Percentiles rank a stretch among this genome's conserved stretches.
Evolutionary conservation across 2,113 vertebrate species (phyloP).

Genomic region (Cyanocitta stelleri): DNA sequence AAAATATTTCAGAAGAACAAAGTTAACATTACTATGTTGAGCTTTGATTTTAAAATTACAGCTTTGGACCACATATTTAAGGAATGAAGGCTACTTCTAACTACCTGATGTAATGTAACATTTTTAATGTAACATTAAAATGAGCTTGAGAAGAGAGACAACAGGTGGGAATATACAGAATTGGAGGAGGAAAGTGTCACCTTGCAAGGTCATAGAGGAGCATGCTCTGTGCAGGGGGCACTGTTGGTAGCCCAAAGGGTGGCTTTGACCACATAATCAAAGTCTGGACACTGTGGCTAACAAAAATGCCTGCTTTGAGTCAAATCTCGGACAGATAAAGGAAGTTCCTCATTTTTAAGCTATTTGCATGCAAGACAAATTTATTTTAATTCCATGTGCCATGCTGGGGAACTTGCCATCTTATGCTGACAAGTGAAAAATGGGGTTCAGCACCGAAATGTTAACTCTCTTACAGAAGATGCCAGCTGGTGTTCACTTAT

Average conservation of each 20-base stretch:
- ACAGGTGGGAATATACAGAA: background rate
- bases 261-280: background rate
- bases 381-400: background rate
- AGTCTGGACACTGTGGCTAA: background rate
- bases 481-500: background rate
- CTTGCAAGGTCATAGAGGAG: background rate
- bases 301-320: background rate
- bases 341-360: background rate
- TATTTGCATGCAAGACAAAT: background rate
- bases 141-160: background rate
- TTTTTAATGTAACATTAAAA: background rate
- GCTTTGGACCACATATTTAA: background rate
- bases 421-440: background rate
- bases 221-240: too few species aligned
- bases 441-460: background rate
- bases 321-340: background rate
- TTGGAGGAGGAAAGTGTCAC: background rate
- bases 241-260: background rate
- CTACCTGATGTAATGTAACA: background rate
- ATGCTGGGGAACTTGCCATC: background rate
- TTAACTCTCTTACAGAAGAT: background rate
- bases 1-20: background rate
- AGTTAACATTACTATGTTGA: background rate
- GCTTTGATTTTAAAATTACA: background rate
- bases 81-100: background rate